Evolutionary conservation across 2,888 invertebrate species (phyloP).

Genomic region (Thera obeliscata): DNA sequence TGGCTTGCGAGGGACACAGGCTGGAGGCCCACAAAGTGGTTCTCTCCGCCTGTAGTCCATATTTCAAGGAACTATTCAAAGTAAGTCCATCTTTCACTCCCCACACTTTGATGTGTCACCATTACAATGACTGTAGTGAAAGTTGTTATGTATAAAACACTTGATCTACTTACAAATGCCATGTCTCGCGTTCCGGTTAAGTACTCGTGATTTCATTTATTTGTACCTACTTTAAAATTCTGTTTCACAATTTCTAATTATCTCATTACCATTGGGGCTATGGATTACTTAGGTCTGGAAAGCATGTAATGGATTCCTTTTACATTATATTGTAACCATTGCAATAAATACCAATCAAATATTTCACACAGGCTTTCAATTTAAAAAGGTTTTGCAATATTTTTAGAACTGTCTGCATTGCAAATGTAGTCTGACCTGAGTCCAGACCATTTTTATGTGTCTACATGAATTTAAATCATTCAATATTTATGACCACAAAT

Average conservation of each 20-base stretch:
- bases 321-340: slow-evolving; percentile 51
- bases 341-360: slow-evolving; percentile 53
- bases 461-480: slow-evolving; percentile 32
- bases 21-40: slow-evolving; percentile 94
- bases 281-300: slow-evolving; percentile 58
- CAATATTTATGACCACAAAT: slow-evolving; percentile 33
- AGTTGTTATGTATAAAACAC: slow-evolving; percentile 85
- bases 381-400: slow-evolving; percentile 48
- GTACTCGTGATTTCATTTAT: slow-evolving; percentile 84
- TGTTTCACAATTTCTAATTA: slow-evolving; percentile 83
- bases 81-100: slow-evolving; percentile 86
- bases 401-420: slow-evolving; percentile 44
- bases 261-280: slow-evolving; percentile 73
- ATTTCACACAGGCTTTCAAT: slow-evolving; percentile 52
- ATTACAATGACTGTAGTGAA: slow-evolving; percentile 85
- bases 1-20: slow-evolving; percentile 93
- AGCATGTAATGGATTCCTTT: slow-evolving; percentile 55
- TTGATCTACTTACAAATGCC: slow-evolving; percentile 85
- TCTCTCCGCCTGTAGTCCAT: slow-evolving; percentile 93
- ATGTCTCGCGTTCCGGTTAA: slow-evolving; percentile 84
- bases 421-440: slow-evolving; percentile 34
- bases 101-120: slow-evolving; percentile 85
- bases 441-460: slow-evolving; percentile 31
- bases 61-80: slow-evolving; percentile 94
- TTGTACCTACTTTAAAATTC: slow-evolving; percentile 82